Evolutionary conservation across 2,797 vertebrate species (phyloP).

Genomic region (Diglossa cyanea): DNA sequence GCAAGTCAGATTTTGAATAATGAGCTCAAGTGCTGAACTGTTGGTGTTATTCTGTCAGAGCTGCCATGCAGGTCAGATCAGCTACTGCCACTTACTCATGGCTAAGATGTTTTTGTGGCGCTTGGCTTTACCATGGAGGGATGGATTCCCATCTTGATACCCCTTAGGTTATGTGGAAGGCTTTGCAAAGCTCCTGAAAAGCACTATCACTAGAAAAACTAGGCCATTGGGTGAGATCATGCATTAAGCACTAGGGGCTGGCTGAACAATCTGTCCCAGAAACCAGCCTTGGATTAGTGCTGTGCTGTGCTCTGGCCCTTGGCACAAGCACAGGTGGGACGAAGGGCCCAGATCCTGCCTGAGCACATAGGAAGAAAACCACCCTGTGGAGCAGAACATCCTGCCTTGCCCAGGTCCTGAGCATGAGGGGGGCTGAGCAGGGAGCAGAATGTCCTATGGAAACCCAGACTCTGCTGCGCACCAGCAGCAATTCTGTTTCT

Average conservation of each 20-base stretch:
- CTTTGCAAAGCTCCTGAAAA: constrained; percentile 59
- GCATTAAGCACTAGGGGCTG: constrained; percentile 59
- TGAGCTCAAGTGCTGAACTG: background rate
- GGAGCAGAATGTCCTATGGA: background rate
- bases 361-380: background rate
- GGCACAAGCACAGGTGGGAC: constrained; percentile 39
- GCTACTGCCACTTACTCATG: background rate
- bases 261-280: constrained; percentile 69
- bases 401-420: background rate
- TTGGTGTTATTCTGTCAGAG: background rate
- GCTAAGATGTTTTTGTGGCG: background rate
- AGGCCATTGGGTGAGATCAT: constrained; percentile 68
- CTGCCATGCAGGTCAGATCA: constrained; percentile 19
- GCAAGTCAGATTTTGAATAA: constrained; percentile 25
- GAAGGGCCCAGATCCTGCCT: constrained; percentile 21
- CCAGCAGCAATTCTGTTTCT: background rate
- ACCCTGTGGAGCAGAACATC: background rate
- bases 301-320: constrained; percentile 48
- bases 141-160: background rate
- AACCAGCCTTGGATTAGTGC: constrained; percentile 52
- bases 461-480: background rate
- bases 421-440: rapidly evolving
- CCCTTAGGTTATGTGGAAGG: background rate
- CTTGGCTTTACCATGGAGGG: background rate
- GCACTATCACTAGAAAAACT: constrained; percentile 64